Base-by-base conservation (phyloP, 1,140 invertebrate genomes). In the Drosophila nigrodunni region DNA sequence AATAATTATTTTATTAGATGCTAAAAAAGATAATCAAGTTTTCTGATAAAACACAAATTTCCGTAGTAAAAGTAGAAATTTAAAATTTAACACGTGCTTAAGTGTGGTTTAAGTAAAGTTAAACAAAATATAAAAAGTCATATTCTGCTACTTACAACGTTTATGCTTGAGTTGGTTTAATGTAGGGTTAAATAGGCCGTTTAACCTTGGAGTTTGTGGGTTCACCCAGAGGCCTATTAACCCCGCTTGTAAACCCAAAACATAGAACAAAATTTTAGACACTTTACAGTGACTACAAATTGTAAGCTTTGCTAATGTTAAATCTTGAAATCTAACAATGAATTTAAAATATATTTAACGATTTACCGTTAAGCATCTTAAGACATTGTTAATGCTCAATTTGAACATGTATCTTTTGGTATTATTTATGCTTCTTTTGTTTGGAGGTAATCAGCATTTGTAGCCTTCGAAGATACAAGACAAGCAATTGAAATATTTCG, bases 401-500 rank as follows among this genome's bases (percentile, higher is more conserved):
- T 64, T 13, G 47, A 43, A 54, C 61, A 64, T 30, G 61, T 41
- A 37, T 37, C 3, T 57, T 57, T 60, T 60, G 35, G 13, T 11
- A 11, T 34, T 25, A 25, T 13, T 30, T 15, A 4, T 9, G 35
- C 37, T 59, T 43, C 21, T 39, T 60, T 44, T 60, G 34, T 46
- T 34, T 50, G 61, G 49, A 54, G 61, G 49, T 64, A 64, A 50
- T 43, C 61, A 47, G 34, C 61, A 64, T 34, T 43, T 41, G 25
- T 18, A 61, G 34, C 59, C 59, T 61, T 61, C 59, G 2, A 21
- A 21, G 18, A 21, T 21, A 21, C 18, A 64, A 64, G 59, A 39
- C 59, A 49, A 49, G 46, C 46, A 37, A 50, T 62, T 47, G 35
- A 62, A 21, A 62, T 62, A 37, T 13, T 37, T 43, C 37, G 57